Evolutionary conservation across 2,888 invertebrate genomes (phyloP), one percentile per base, ranked within the genome.

Genomic region (Eubasilissa splendida): DNA sequence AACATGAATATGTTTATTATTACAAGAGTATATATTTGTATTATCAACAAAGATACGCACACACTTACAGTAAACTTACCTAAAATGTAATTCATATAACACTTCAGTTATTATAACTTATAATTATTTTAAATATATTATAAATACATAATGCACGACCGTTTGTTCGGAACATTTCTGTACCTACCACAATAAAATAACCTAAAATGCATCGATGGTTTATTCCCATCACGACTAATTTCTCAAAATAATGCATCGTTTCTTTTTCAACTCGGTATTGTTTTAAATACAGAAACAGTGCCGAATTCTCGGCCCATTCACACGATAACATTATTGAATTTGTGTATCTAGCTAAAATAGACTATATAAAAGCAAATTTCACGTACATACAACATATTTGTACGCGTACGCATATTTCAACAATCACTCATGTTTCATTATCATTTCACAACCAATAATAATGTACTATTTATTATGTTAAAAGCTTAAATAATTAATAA

Each of bases 351-450:
- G 56, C 73, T 73, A 73, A 54, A 50, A 82, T 82, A 82, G 66
- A 82, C 79, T 79, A 82, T 78, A 80, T 80, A 80, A 66, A 54
- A 76, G 82, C 80, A 79, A 83, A 80, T 80, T 79, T 76, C 78
- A 79, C 80, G 76, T 63, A 14, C n/a, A 56, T 70, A 80, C 74
- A 59, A 14, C n/a, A 56, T 70, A 80, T 68, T 63, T 63, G 42
- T n/a, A 4, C 42, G 33, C 9, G 42, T n/a, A 4, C 42, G 33
- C 9, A 76, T 65, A 68, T 54, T 78, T 73, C 12, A 12, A 54
- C 73, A 73, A 14, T 73, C 22, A 73, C 56, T 54, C 58, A 52
- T 42, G 50, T 9, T n/a, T 50, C 53, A 58, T 54, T 73, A 1
- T 56, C 53, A 54, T 31, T 9, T 83, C 82, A 83, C 82, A 83